Conservation (phyloP, 1,140 invertebrate species). For the Adelges cooleyi region DNA sequence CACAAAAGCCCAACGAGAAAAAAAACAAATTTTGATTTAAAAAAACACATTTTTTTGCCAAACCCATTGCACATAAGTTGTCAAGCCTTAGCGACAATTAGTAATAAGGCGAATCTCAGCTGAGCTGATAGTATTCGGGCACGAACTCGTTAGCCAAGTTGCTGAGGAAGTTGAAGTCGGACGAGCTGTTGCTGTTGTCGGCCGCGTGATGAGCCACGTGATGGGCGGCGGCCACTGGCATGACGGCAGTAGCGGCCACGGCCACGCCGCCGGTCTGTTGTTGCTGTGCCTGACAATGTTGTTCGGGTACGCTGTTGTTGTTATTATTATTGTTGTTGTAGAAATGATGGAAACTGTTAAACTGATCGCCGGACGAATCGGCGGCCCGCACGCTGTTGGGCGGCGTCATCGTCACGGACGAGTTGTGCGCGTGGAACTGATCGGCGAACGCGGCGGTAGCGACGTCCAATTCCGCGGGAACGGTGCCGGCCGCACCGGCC, state of each 20-base stretch:
- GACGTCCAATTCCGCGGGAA: not conserved
- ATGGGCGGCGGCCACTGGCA: not conserved
- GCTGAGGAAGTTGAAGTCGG: constrained; percentile 82
- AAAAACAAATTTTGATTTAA: not conserved
- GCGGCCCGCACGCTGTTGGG: constrained; percentile 43
- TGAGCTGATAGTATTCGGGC: constrained; percentile 81
- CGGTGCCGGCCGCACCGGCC: not conserved
- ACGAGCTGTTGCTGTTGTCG: constrained; percentile 79
- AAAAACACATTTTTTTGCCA: not conserved
- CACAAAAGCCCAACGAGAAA: no score
- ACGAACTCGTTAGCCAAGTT: constrained; percentile 82
- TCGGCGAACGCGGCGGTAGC: constrained; percentile 29
- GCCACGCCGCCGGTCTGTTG: not conserved
- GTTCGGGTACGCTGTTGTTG: no score
- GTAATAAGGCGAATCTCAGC: constrained; percentile 37
- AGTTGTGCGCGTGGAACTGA: constrained; percentile 36
- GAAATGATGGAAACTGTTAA: constrained; percentile 56
- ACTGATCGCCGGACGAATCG: constrained; percentile 47
- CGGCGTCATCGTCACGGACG: constrained; percentile 46
- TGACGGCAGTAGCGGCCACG: not conserved
- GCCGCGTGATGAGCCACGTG: constrained; percentile 35
- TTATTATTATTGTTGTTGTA: constrained; percentile 41
- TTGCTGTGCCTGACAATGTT: no score
- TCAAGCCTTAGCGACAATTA: not conserved
- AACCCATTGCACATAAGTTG: not conserved